phyloP scores from a whole-genome alignment of 30 jellyfish, hydroid and myxozoan genomes.

The Cassiopea xamachana region DNA sequence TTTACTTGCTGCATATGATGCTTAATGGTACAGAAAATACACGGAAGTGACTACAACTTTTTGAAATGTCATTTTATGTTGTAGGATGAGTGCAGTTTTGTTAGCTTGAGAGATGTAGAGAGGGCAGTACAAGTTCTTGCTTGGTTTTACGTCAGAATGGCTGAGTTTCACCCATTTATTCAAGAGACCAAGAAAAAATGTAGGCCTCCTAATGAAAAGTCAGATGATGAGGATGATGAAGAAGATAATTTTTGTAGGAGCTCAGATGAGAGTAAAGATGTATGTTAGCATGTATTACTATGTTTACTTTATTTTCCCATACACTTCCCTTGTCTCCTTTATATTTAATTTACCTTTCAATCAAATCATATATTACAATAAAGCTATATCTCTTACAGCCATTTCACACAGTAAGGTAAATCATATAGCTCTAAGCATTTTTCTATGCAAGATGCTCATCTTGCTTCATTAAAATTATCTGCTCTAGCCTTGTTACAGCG shows the following conservation, averaged over 20 bases:
- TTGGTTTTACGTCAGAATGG: slow-evolving; percentile 81
- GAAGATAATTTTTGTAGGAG: neutral
- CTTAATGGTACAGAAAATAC: neutral
- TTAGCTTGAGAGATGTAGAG: slow-evolving; percentile 88
- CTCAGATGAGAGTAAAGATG: no score
- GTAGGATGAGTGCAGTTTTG: slow-evolving; percentile 89
- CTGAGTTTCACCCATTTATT: slow-evolving; percentile 25
- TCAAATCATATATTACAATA: no score
- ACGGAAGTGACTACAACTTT: neutral
- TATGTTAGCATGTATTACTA: no score
- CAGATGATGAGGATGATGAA: slow-evolving; percentile 10
- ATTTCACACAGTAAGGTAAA: no score
- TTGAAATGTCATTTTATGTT: neutral
- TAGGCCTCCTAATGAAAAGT: neutral
- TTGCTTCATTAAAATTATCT: no score
- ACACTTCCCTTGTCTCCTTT: no score
- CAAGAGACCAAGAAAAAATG: slow-evolving; percentile 11
- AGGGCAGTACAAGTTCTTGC: slow-evolving; percentile 83
- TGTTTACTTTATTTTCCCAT: no score
- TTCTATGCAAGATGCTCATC: no score
- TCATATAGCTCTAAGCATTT: no score
- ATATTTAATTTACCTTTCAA: no score
- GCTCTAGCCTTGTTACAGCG: no score
- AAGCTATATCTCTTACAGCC: no score
- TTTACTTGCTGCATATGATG: neutral